Percentiles rank a stretch among this genome's conserved stretches.
Conservation (phyloP, 2,888 invertebrate genomes). For the Melinaea menophilus region DNA sequence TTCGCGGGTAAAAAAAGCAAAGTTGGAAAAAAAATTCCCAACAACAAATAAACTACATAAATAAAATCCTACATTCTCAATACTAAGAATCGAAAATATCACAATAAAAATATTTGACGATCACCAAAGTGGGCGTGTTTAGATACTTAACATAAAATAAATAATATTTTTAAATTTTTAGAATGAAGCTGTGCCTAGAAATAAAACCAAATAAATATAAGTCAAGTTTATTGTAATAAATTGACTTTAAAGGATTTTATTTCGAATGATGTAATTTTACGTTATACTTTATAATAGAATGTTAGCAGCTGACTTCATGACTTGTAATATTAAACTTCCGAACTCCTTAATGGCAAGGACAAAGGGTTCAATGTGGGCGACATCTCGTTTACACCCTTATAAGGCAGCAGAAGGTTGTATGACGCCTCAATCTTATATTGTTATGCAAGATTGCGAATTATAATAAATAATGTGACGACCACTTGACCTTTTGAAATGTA, state of each 20-base stretch:
- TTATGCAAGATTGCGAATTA: constrained; percentile 14
- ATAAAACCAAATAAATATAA: neutral
- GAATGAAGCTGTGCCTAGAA: neutral
- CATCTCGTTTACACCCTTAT: constrained; percentile 42
- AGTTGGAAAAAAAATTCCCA: no score
- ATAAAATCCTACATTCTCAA: no score
- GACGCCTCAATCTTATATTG: constrained; percentile 37
- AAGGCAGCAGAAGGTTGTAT: constrained; percentile 48
- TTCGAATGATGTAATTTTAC: constrained; percentile 1
- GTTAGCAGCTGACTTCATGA: constrained; percentile 13
- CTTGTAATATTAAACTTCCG: constrained; percentile 29
- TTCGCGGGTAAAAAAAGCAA: no score
- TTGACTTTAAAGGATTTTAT: constrained; percentile 2
- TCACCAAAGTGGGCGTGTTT: no score
- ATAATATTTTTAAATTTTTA: no score
- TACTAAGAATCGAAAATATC: no score
- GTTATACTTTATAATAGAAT: constrained; percentile 9
- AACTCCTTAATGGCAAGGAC: constrained; percentile 42
- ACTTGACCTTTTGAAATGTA: constrained; percentile 18
- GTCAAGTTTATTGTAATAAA: neutral
- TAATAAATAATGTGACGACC: neutral
- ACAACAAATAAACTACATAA: no score
- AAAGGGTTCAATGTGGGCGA: constrained; percentile 47
- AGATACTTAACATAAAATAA: no score
- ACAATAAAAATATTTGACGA: no score